phyloP scores from a whole-genome alignment of 2,797 vertebrate genomes.

The Sphaeramia orbicularis region DNA sequence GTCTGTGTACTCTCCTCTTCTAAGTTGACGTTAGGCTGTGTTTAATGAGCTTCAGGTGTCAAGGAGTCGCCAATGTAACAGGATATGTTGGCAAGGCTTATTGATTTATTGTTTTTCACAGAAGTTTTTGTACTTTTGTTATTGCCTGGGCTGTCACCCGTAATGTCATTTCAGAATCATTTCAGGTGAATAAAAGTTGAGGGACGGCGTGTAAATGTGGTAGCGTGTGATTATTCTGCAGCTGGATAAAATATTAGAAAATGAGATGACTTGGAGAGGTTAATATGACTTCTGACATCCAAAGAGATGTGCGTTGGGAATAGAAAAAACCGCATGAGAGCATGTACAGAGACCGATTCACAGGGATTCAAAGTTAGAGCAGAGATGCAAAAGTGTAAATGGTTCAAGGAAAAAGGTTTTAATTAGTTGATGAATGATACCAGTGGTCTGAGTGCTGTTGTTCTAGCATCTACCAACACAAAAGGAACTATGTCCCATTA shows the following conservation, averaged over 20 bases:
- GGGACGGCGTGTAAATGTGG: slow-evolving; percentile 67
- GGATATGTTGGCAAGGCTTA: slow-evolving; percentile 89
- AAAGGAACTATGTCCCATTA: too few relatives aligned
- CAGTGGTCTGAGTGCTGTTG: too few relatives aligned
- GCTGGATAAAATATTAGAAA: slow-evolving; percentile 67
- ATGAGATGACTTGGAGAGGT: slow-evolving; percentile 57
- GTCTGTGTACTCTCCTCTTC: slow-evolving; percentile 86
- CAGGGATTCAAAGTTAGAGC: slow-evolving; percentile 18
- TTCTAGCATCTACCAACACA: too few relatives aligned
- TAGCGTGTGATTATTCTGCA: slow-evolving; percentile 47
- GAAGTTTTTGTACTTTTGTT: slow-evolving; percentile 82
- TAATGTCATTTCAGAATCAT: slow-evolving; percentile 81
- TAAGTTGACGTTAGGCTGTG: slow-evolving; percentile 92
- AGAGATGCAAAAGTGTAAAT: neutral
- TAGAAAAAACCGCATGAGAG: slow-evolving; percentile 14
- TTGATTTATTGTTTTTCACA: slow-evolving; percentile 86
- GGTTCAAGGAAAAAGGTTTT: neutral
- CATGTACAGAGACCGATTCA: slow-evolving; percentile 30
- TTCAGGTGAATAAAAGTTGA: slow-evolving; percentile 79
- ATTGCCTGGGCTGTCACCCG: slow-evolving; percentile 80
- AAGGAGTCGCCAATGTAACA: slow-evolving; percentile 87
- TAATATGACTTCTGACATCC: slow-evolving; percentile 65
- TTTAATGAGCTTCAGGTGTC: slow-evolving; percentile 93
- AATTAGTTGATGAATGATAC: slow-evolving; percentile 11
- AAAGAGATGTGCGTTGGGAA: slow-evolving; percentile 38